A percentile compares a stretch with the other conserved stretches of the same genome.
These are phyloP conservation scores for Clunio marinus DNA, from an alignment of 2,888 invertebrate species.

Conservation along the genomic window DNA sequence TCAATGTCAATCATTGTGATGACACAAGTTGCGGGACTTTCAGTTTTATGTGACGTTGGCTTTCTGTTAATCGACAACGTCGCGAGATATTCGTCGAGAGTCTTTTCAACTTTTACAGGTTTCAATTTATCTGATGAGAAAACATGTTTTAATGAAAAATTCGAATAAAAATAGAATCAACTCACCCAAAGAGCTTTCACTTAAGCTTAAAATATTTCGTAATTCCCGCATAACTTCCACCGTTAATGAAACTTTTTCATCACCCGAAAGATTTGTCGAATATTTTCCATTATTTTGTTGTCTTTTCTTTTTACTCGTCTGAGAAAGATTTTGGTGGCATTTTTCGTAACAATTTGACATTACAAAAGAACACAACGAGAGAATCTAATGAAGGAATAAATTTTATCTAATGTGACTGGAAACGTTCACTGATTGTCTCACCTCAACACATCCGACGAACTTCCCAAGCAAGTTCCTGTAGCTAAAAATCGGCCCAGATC, in stretches of 20 bases:
- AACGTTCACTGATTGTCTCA: constrained; percentile 45
- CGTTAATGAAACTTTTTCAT: not conserved
- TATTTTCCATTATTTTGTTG: not conserved
- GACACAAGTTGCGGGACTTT: not conserved
- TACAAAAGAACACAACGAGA: constrained; percentile 50
- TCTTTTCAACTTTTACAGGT: constrained; percentile 33
- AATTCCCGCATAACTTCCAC: constrained; percentile 8
- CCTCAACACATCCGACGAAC: constrained; percentile 61
- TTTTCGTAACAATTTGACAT: constrained; percentile 49
- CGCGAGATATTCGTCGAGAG: constrained; percentile 32
- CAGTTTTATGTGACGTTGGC: not conserved
- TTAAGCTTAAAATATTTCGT: not conserved
- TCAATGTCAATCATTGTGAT: constrained; percentile 15
- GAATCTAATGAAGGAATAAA: constrained; percentile 45
- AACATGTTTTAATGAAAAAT: not conserved
- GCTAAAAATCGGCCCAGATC: constrained; percentile 52
- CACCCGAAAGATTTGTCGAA: not conserved
- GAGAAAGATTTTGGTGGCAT: constrained; percentile 37
- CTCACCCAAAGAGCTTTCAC: constrained; percentile 29
- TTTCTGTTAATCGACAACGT: constrained; percentile 27
- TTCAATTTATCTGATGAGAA: constrained; percentile 9
- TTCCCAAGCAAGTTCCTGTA: constrained; percentile 55
- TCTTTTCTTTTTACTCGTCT: constrained; percentile 17
- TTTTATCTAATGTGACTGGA: constrained; percentile 14
- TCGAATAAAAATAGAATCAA: not conserved